Base-by-base conservation (phyloP, 2,113 vertebrate species). In the Nothoprocta pentlandii region DNA sequence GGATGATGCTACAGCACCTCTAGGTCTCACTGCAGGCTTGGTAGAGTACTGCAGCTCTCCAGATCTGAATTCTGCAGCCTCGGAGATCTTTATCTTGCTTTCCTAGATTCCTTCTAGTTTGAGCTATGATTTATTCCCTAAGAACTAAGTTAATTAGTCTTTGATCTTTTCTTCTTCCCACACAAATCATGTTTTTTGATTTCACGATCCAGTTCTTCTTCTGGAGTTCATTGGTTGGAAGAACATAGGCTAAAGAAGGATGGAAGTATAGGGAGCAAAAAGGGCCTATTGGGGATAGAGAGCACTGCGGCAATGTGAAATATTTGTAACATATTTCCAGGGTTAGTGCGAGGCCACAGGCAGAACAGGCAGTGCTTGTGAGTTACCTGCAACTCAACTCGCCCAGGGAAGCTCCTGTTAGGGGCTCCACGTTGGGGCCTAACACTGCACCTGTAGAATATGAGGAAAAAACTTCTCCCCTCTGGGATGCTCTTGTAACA, bases 101-200 rank as follows among this genome's bases (percentile, higher is more conserved):
- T 63, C 64, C 21, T 36, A 4, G 2, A 19, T 83, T 63, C 23
- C 44, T 91, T 47, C 46, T 91, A 80, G 15, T 32, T 78, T 47
- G 42, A 56, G 64, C 36, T 54, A 32, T 23, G 5, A 51, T 53
- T 91, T 21, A 14, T 80, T 91, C 84, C 56, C 58, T 66, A 78
- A 85, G 32, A 89, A 30, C 54, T 41, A 61, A 66, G 4, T 70
- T 69, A 86, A 79, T 79, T 70, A 83, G 36, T 53, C 79, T 96
- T 95, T 93, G 80, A 91, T 92, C 74, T 86, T 89, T 51, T 53
- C 25, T 85, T 93, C 86, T 93, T 93, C 86, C 84, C 70, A 92
- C 62, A 76, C 34, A 66, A 61, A 81, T 3, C 2, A 9, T 39
- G 11, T 64, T 70, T 59, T 83, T 58, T 62, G 51, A 78, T 90